phyloP scores from a whole-genome alignment of 2,113 vertebrate genomes.

The Thryonomys swinderianus region DNA sequence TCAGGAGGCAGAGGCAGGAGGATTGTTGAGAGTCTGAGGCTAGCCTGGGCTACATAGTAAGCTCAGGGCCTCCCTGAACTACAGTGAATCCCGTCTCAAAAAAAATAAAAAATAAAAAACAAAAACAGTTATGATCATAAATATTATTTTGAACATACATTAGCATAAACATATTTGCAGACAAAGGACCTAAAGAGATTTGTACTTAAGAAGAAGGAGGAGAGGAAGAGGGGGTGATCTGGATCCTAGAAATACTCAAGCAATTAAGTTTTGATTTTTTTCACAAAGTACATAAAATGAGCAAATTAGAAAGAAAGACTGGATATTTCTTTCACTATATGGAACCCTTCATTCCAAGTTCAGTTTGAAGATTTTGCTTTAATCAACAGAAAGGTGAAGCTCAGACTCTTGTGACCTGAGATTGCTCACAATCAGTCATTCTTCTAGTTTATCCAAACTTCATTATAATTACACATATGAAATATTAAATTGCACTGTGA shows the following conservation, averaged over 20 bases:
- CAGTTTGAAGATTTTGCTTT: constrained; percentile 43
- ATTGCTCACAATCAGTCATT: constrained; percentile 34
- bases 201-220: background rate
- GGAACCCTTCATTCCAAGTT: background rate
- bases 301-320: background rate
- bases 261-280: constrained; percentile 35
- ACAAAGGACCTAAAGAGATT: constrained; percentile 33
- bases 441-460: constrained; percentile 56
- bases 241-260: background rate
- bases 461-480: constrained; percentile 55
- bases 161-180: background rate
- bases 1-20: no score
- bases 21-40: no score
- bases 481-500: constrained; percentile 59
- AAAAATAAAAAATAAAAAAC: no score
- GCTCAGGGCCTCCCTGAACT: no score
- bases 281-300: background rate
- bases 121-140: background rate
- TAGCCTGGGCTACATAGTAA: no score
- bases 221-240: background rate
- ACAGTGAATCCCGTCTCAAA: no score
- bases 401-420: constrained; percentile 35
- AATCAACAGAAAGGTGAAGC: constrained; percentile 47
- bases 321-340: background rate
- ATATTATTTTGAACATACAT: background rate